phyloP scores from a whole-genome alignment of 2,113 vertebrate species.

The Alligator sinensis region DNA sequence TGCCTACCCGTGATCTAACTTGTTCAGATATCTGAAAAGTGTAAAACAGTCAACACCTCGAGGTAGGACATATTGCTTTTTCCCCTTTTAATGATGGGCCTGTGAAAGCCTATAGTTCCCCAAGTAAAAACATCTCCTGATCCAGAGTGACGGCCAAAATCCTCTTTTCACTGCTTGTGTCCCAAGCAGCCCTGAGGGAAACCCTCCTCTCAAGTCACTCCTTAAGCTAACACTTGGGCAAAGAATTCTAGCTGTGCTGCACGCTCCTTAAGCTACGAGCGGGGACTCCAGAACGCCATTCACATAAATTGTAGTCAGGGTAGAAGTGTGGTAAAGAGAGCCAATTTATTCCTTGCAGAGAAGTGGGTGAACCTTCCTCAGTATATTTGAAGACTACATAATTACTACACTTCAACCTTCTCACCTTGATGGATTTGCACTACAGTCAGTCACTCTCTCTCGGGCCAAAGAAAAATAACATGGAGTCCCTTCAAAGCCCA shows the following conservation, averaged over 20 bases:
- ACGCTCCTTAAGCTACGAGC: neutral
- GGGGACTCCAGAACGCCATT: neutral
- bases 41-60: neutral
- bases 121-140: conserved; percentile 7
- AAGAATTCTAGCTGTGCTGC: neutral
- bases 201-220: neutral
- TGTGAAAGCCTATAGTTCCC: neutral
- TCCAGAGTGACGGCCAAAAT: neutral
- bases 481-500: neutral
- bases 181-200: neutral
- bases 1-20: neutral
- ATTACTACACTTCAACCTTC: neutral
- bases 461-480: neutral
- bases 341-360: conserved; percentile 6
- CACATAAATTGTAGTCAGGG: neutral
- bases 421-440: conserved; percentile 6
- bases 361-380: neutral
- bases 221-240: neutral
- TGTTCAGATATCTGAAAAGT: neutral
- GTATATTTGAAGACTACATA: conserved; percentile 14
- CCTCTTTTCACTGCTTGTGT: neutral
- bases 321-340: conserved; percentile 6
- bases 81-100: neutral
- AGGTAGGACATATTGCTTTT: neutral
- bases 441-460: neutral